These are phyloP conservation scores for Peribatodes rhomboidaria DNA, from an alignment of 2,888 invertebrate genomes.

Conservation along the genomic window DNA sequence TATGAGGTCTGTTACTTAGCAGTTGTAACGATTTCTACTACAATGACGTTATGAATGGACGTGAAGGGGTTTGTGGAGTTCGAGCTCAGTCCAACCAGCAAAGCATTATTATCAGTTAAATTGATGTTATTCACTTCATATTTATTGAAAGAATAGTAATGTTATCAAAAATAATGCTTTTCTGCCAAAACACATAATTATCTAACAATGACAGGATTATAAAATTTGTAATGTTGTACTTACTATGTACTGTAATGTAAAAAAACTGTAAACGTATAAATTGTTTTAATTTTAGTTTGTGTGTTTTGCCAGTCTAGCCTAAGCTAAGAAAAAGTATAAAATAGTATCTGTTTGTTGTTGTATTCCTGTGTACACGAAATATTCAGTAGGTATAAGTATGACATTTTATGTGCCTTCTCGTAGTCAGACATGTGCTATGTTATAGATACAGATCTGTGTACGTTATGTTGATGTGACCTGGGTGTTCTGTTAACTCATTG, in stretches of 20 bases:
- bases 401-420: constrained; percentile 50
- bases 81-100: constrained; percentile 27
- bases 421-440: constrained; percentile 54
- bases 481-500: constrained; percentile 74
- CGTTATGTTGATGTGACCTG: constrained; percentile 84
- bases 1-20: constrained; percentile 37
- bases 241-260: constrained; percentile 45
- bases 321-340: constrained; percentile 82
- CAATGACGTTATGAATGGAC: constrained; percentile 18
- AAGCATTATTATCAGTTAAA: constrained; percentile 15
- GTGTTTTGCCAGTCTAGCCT: constrained; percentile 83
- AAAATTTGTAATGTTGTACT: constrained; percentile 46
- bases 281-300: constrained; percentile 50
- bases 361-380: constrained; percentile 35
- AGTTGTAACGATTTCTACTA: constrained; percentile 13
- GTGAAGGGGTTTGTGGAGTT: constrained; percentile 23
- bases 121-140: constrained; percentile 29
- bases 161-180: constrained; percentile 73
- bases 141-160: constrained; percentile 70
- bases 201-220: constrained; percentile 49
- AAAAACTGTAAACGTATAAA: constrained; percentile 43
- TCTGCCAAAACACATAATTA: constrained; percentile 79
- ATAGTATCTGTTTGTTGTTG: constrained; percentile 61
- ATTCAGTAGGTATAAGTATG: constrained; percentile 30
- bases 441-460: constrained; percentile 60